These are phyloP conservation scores for Electrona antarctica DNA, from an alignment of 2,113 vertebrate species.

Conservation along the genomic window DNA sequence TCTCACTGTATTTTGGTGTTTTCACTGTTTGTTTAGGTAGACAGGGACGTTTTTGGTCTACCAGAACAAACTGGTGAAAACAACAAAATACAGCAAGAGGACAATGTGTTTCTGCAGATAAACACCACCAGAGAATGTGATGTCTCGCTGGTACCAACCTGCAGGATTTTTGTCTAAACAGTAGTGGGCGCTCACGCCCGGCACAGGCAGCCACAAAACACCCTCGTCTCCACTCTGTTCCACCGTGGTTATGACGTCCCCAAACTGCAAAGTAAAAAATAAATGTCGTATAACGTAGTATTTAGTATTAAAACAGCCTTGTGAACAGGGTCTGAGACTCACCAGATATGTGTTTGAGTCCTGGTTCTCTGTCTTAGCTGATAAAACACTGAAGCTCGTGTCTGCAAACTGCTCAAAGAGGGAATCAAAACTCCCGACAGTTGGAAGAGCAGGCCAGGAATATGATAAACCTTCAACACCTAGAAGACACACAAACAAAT, in stretches of 20 bases:
- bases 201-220: slow-evolving; percentile 83
- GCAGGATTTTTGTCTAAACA: slow-evolving; percentile 88
- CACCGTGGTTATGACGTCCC: slow-evolving; percentile 72
- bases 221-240: slow-evolving; percentile 49
- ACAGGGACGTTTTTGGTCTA: too few relatives aligned
- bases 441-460: slow-evolving; percentile 82
- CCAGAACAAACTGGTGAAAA: neutral
- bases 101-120: neutral
- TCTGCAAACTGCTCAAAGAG: slow-evolving; percentile 77
- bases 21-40: too few relatives aligned
- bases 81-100: neutral
- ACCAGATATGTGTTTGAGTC: slow-evolving; percentile 61
- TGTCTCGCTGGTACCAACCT: slow-evolving; percentile 74
- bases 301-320: neutral
- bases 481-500: slow-evolving; percentile 58
- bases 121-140: neutral
- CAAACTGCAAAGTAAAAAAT: slow-evolving; percentile 77
- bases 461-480: slow-evolving; percentile 84
- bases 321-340: slow-evolving; percentile 5
- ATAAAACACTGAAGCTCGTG: slow-evolving; percentile 7
- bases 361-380: slow-evolving; percentile 15
- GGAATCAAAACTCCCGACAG: slow-evolving; percentile 82
- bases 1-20: too few relatives aligned
- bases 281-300: neutral
- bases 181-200: slow-evolving; percentile 81